Conservation (phyloP, 2,797 vertebrate genomes). For the Eulemur rubriventer region DNA sequence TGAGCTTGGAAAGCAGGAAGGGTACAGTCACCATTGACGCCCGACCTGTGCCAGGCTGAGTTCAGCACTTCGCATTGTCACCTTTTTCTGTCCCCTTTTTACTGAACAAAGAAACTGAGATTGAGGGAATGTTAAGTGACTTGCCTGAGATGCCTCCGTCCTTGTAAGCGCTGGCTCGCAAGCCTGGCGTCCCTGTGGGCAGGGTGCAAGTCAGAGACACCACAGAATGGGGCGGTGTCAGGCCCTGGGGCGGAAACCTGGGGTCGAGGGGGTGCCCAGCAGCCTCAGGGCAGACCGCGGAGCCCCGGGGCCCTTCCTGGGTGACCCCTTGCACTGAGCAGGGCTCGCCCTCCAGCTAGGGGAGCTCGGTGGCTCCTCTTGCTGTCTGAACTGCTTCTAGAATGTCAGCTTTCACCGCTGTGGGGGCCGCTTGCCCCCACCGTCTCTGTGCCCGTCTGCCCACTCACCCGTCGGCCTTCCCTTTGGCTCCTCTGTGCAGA, state of each 20-base stretch:
- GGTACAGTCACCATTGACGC: neutral
- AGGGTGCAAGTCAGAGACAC: neutral
- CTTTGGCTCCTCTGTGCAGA: neutral
- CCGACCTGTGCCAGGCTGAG: neutral
- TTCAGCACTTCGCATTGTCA: neutral
- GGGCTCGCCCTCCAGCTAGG: accelerated
- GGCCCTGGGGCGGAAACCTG: neutral
- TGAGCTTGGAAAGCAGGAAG: neutral
- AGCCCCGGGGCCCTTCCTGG: neutral
- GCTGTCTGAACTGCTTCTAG: neutral
- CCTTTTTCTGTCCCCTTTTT: neutral
- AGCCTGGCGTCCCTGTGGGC: too few relatives aligned
- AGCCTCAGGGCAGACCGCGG: neutral
- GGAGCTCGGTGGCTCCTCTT: too few relatives aligned
- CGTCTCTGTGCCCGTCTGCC: neutral
- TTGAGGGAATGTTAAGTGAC: accelerated
- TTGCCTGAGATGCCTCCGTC: neutral
- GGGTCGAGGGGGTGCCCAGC: neutral
- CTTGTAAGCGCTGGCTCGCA: neutral
- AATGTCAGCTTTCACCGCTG: neutral
- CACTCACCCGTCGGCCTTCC: accelerated
- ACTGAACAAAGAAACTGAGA: neutral
- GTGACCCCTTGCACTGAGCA: neutral
- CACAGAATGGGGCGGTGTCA: accelerated
- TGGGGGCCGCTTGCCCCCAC: neutral